These are phyloP conservation scores for Piliocolobus tephrosceles DNA, from an alignment of 2,113 vertebrate species.

Conservation along the genomic window DNA sequence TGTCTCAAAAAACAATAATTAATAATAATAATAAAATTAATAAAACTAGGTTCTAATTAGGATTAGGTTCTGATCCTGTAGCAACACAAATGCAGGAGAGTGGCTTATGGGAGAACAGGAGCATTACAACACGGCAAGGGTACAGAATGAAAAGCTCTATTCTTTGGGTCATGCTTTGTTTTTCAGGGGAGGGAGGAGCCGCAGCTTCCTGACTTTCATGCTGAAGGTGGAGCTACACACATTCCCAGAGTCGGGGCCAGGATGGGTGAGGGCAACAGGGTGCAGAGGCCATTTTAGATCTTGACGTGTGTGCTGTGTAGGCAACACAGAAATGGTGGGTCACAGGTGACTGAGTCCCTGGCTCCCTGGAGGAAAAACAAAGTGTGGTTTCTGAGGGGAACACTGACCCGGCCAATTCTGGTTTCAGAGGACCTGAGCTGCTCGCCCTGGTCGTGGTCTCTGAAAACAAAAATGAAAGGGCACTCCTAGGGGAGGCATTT, in stretches of 20 bases:
- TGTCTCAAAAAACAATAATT: too few species aligned
- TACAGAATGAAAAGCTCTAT: slow-evolving; percentile 57
- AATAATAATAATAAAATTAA: too few species aligned
- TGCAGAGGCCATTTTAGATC: slow-evolving; percentile 54
- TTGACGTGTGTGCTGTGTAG: slow-evolving; percentile 65
- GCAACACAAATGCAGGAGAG: neutral
- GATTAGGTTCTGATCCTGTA: neutral
- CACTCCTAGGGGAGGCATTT: neutral
- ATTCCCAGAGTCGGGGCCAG: neutral
- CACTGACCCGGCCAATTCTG: neutral
- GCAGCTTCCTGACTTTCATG: neutral
- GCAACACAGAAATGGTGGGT: slow-evolving; percentile 70
- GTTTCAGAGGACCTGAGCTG: slow-evolving; percentile 33
- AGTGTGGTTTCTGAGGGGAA: slow-evolving; percentile 20
- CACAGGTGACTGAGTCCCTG: slow-evolving; percentile 64
- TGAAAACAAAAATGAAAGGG: neutral
- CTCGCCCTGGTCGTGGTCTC: neutral
- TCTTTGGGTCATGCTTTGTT: slow-evolving; percentile 52
- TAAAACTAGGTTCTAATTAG: neutral
- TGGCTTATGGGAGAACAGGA: neutral
- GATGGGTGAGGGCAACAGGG: neutral
- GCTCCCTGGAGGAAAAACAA: slow-evolving; percentile 66
- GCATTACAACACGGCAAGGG: neutral
- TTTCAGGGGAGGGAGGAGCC: slow-evolving; percentile 16
- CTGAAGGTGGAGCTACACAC: neutral